Evolutionary conservation across 2,888 invertebrate species (phyloP), one percentile per base, ranked within the genome.

Genomic region (Andrena dorsata): DNA sequence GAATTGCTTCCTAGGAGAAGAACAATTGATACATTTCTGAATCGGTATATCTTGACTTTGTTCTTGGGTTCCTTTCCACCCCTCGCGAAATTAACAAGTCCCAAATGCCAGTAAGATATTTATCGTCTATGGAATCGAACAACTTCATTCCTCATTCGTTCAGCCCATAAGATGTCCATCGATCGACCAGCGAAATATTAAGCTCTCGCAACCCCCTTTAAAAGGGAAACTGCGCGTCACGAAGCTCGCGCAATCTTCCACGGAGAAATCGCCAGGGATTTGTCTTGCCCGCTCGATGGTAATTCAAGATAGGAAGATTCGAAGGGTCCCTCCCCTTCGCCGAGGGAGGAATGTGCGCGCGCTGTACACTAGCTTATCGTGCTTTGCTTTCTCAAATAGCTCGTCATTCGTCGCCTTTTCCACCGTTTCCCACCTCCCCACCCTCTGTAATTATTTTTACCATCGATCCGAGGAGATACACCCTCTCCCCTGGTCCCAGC

Each of bases 351-450:
- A 61, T 47, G 28, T 41, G 68, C 26, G 53, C 53, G n/a, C 8
- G 20, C 20, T 20, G 20, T 2, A 53, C 20, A 53, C 53, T 51
- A 35, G 76, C 72, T 76, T 83, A 83, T 83, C 83, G 82, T 74
- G 74, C 83, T 68, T 83, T 74, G 83, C 77, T 77, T 83, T 71
- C 41, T 83, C 83, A 82, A 82, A 83, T 71, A 77, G 66, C 73
- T 82, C 72, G 71, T 75, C 82, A 41, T 53, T 51, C 77, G 69
- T 73, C 77, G 77, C 73, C 69, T 41, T 6, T 7, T 30, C 30
- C 30, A 5, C 30, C 6, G 30, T 30, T 30, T 6, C 30, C 30
- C 30, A 30, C 0, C 30, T 30, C 51, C 71, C 2, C 3, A 51
- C 23, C 51, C 30, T 20, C 41, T 10, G 20, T 61, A 58, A 28